Evolutionary conservation across 2,888 invertebrate genomes (phyloP), one percentile per base, ranked within the genome.

Genomic region (Dryomyza anilis): DNA sequence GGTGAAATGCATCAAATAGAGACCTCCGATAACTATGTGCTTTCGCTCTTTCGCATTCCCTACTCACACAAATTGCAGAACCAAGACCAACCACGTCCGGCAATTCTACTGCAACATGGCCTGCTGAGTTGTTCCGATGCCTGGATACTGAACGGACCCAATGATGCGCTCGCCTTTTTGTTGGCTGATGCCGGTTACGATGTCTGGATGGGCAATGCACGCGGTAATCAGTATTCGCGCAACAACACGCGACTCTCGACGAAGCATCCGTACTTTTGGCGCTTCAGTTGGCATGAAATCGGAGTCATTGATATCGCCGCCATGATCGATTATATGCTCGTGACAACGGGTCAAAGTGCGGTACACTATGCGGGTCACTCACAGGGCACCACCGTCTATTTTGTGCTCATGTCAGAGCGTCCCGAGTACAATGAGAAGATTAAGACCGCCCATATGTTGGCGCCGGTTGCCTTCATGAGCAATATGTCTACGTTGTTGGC

Each of bases 281-380:
- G 67, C 29, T 76, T 76, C 36, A 94, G 94, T 72, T 96, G 91
- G 86, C 93, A 96, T 76, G 94, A 97, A 81, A 92, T 95, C 85
- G 94, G 91, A 0, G 79, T 88, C 48, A 87, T 91, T 76, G 78
- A 78, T 66, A 30, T 77, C 27, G 65, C 78, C 2, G 73, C 76
- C 3, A 69, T 70, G 62, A 71, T 78, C 14, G 73, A 75, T 60
- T 74, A 73, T 53, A 66, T 76, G 5, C 65, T 74, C 6, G 12
- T 53, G 2, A 69, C 70, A 4, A 72, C 71, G 0, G 53, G 55
- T 25, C 46, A 70, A 7, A 12, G 50, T 2, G 53, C 69, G 0
- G 19, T 76, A 0, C 74, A 76, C 48, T 78, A 74, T 63, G 68
- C 73, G 5, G 75, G 73, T 0, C 76, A 78, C 52, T 78, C 77